These are phyloP conservation scores for Eciton burchellii DNA, from an alignment of 1,140 invertebrate species.

Conservation along the genomic window DNA sequence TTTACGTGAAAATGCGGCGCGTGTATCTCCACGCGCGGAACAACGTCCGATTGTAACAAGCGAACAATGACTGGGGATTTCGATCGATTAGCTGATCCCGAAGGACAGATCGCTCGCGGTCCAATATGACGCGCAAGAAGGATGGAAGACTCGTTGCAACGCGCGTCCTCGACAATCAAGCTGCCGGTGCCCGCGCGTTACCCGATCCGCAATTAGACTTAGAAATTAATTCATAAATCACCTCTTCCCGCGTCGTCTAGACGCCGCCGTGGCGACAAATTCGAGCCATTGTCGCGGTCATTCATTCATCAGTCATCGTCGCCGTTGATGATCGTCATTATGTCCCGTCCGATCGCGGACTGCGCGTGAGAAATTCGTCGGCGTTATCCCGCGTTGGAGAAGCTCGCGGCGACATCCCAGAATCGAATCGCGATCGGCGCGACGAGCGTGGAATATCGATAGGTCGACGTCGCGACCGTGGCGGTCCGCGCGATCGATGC, in stretches of 20 bases:
- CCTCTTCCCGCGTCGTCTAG: not conserved
- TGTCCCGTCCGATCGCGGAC: not conserved
- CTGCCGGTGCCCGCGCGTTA: not conserved
- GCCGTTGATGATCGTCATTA: not conserved
- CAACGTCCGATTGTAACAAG: too few species aligned
- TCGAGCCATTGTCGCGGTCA: not conserved
- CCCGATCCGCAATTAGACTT: not conserved
- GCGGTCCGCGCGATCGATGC: slow-evolving; percentile 23
- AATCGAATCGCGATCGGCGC: slow-evolving; percentile 35
- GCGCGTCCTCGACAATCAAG: too few species aligned
- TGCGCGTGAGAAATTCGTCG: slow-evolving; percentile 27
- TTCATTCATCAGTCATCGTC: not conserved
- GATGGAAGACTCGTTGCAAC: too few species aligned
- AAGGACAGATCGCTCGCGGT: too few species aligned
- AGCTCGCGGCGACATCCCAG: not conserved
- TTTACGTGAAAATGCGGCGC: too few species aligned
- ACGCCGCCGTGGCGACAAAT: slow-evolving; percentile 6
- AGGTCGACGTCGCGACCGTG: not conserved
- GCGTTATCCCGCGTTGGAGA: not conserved
- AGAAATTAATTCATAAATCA: slow-evolving; percentile 19
- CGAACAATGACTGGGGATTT: too few species aligned
- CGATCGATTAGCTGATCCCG: too few species aligned
- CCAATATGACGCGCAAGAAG: too few species aligned
- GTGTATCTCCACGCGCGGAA: too few species aligned
- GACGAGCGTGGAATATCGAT: slow-evolving; percentile 18